Evolutionary conservation across 2,888 invertebrate species (phyloP), one percentile per base, ranked within the genome.

Genomic region (Cephonodes hylas): DNA sequence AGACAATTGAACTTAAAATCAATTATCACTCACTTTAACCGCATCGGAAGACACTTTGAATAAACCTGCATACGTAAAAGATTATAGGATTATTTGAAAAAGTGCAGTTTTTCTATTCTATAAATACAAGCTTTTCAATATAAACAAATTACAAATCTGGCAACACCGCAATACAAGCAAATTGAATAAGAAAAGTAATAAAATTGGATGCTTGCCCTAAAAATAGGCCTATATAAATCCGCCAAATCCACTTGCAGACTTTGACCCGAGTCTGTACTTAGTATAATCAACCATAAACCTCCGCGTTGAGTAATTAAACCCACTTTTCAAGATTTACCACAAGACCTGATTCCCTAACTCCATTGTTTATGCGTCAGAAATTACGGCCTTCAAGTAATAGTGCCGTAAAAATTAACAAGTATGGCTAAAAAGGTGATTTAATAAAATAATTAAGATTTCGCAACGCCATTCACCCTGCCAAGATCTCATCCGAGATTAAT

Each of bases 401-500:
- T 31, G 10, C 18, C 27, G 31, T 53, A 18, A 53, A 53, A 42
- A 62, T 58, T 63, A 59, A 62, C 27, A 27, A 63, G 42, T 25
- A 53, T 53, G n/a, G 25, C 58, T 64, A 61, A 64, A 66, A 64
- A 77, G 72, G 67, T 68, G 73, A 77, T 80, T 79, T 79, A 81
- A 80, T 81, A 79, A 77, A 77, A 75, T 76, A 77, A 84, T 81
- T 79, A 76, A 68, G 72, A 70, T 73, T 73, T 70, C 75, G 75
- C 77, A 74, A 79, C 72, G 75, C 75, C 65, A 76, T 82, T 80
- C 74, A 69, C 76, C 73, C 75, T 75, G 72, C 70, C 72, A 71
- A 77, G 79, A 83, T 79, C 78, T 75, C 80, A 79, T 82, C 79
- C 67, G 77, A 81, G 81, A 85, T 86, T 85, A 85, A 88, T 86